Conservation (phyloP, 2,113 vertebrate genomes). For the Xenopus borealis region DNA sequence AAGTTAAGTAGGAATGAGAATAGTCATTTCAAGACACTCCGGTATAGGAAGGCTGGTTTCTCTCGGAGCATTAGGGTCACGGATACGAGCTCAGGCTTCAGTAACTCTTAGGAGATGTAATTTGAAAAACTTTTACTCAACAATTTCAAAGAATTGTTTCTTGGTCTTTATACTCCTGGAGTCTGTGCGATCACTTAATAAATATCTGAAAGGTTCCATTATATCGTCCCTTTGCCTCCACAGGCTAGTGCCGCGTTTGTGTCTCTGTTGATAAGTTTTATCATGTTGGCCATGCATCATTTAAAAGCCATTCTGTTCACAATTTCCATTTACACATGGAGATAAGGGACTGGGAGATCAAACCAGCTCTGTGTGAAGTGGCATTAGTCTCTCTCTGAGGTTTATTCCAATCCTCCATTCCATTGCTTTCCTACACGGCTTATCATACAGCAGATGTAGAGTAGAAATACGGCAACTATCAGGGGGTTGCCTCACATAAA, state of each 20-base stretch:
- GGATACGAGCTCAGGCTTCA: not conserved
- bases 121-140: no score
- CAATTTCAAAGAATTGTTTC: no score
- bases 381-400: not conserved
- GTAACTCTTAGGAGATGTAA: no score
- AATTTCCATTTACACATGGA: not conserved
- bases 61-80: not conserved
- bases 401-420: not conserved
- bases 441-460: not conserved
- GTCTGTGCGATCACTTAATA: no score
- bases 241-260: not conserved
- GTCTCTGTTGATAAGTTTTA: not conserved
- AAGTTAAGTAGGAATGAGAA: no score
- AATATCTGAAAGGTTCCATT: not conserved
- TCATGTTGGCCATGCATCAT: not conserved
- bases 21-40: no score
- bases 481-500: no score
- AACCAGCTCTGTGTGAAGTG: not conserved
- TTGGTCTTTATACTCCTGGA: no score
- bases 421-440: not conserved
- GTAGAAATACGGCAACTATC: not conserved
- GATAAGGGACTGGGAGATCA: not conserved
- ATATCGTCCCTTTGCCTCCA: not conserved
- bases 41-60: no score
- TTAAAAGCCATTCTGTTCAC: not conserved